These are phyloP conservation scores for Perodicticus potto DNA, from an alignment of 2,797 vertebrate species.

Conservation along the genomic window DNA sequence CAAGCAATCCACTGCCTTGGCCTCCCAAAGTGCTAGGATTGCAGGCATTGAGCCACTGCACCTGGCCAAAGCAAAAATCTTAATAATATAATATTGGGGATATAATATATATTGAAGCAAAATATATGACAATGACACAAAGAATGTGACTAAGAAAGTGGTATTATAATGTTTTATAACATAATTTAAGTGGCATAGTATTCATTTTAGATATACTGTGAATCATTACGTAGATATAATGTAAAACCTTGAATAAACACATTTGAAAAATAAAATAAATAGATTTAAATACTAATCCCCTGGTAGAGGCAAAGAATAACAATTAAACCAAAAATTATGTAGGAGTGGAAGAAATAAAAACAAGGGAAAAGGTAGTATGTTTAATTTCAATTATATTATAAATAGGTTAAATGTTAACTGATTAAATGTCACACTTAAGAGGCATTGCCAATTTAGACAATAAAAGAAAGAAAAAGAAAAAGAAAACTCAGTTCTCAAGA, in stretches of 20 bases:
- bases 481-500: background rate
- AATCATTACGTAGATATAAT: background rate
- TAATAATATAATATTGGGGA: background rate
- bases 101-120: background rate
- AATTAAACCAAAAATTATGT: background rate
- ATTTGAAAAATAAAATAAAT: background rate
- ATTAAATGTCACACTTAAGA: background rate
- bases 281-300: background rate
- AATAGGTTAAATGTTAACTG: background rate
- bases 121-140: background rate
- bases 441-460: background rate
- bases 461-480: background rate
- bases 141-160: background rate
- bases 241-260: background rate
- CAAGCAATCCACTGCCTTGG: too few species aligned
- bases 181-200: background rate
- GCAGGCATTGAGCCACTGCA: too few species aligned
- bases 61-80: background rate
- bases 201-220: background rate
- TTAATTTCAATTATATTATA: background rate
- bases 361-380: background rate
- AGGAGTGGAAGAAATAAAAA: background rate
- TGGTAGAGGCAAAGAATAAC: background rate
- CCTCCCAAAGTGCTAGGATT: too few species aligned
- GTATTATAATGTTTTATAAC: background rate